Evolutionary conservation across 2,888 invertebrate genomes (phyloP).

Genomic region (Harpalus rubripes): DNA sequence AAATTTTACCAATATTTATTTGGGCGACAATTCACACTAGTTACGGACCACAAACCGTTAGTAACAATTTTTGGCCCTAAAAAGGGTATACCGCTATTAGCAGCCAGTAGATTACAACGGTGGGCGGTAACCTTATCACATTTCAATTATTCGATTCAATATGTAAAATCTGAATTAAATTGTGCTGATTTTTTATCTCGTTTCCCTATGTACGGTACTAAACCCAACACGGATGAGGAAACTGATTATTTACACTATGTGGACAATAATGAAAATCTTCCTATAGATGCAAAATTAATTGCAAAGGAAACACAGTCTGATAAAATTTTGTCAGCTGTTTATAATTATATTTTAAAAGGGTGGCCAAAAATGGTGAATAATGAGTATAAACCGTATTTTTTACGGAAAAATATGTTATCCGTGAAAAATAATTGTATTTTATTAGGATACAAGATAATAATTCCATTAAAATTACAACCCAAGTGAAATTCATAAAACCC

Average conservation of each 20-base stretch:
- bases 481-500: slow-evolving; percentile 59
- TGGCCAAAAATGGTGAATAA: background rate
- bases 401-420: slow-evolving; percentile 14
- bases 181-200: slow-evolving; percentile 70
- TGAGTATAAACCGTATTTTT: slow-evolving; percentile 7
- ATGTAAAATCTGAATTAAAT: slow-evolving; percentile 69
- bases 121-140: slow-evolving; percentile 67
- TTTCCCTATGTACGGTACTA: slow-evolving; percentile 59
- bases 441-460: slow-evolving; percentile 51
- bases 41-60: slow-evolving; percentile 26
- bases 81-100: slow-evolving; percentile 35
- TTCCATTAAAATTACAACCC: slow-evolving; percentile 58
- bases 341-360: slow-evolving; percentile 8
- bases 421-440: slow-evolving; percentile 11
- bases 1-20: slow-evolving; percentile 39
- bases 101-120: slow-evolving; percentile 20
- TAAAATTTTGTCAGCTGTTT: background rate
- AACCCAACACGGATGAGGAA: slow-evolving; percentile 29
- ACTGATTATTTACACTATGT: slow-evolving; percentile 40
- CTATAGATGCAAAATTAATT: slow-evolving; percentile 11
- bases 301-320: slow-evolving; percentile 10
- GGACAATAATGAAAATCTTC: slow-evolving; percentile 19
- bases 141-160: slow-evolving; percentile 69
- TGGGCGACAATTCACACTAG: slow-evolving; percentile 31
- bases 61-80: slow-evolving; percentile 29